These are phyloP conservation scores for Meganola albula DNA, from an alignment of 2,888 invertebrate species.

Conservation along the genomic window DNA sequence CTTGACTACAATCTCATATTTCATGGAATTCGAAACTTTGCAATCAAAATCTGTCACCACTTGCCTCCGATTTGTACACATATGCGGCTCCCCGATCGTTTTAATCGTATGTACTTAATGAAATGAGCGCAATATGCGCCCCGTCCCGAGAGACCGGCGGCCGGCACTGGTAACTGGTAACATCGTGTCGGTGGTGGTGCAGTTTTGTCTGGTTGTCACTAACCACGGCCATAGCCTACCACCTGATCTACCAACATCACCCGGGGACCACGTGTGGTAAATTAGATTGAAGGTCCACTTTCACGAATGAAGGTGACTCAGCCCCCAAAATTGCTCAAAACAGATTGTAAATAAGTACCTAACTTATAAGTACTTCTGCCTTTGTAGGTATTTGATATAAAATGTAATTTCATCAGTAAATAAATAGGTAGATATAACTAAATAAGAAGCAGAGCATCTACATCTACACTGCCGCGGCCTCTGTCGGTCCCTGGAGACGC, in stretches of 20 bases:
- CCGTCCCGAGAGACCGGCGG: constrained; percentile 40
- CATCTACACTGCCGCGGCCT: not conserved
- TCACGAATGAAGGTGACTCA: too few relatives aligned
- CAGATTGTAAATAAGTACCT: too few relatives aligned
- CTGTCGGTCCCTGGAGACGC: constrained; percentile 41
- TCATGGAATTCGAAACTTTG: too few relatives aligned
- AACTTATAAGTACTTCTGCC: too few relatives aligned
- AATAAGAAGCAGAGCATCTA: not conserved
- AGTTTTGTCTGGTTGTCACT: not conserved
- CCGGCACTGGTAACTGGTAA: constrained; percentile 8
- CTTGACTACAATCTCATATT: constrained; percentile 2
- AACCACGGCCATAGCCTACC: not conserved
- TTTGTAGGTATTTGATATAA: too few relatives aligned
- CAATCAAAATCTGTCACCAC: constrained; percentile 2
- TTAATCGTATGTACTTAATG: constrained; percentile 72
- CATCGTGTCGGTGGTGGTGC: not conserved
- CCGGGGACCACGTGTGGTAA: too few relatives aligned
- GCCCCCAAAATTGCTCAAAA: too few relatives aligned
- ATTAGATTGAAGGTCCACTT: too few relatives aligned
- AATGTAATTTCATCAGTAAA: too few relatives aligned
- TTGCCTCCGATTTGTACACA: constrained; percentile 31
- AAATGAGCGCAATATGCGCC: constrained; percentile 75
- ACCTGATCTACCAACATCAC: not conserved
- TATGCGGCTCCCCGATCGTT: constrained; percentile 46
- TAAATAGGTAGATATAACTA: not conserved